Percentiles rank a stretch among this genome's conserved stretches.
phyloP scores from a whole-genome alignment of 2,113 vertebrate species.

The Oplegnathus fasciatus region DNA sequence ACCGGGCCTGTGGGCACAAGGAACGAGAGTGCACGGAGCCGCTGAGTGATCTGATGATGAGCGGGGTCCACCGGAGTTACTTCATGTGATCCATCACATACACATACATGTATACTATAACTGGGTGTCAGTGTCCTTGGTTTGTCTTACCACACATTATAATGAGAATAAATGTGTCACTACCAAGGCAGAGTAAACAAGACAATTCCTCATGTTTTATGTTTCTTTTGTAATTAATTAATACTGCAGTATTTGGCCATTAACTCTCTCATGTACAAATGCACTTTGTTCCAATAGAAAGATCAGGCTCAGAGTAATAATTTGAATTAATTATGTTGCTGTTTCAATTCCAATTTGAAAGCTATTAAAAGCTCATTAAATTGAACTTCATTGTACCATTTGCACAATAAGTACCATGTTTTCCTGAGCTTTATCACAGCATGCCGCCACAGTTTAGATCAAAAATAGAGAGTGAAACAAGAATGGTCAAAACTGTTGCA shows the following conservation, averaged over 20 bases:
- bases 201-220: not conserved
- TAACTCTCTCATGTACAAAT: not conserved
- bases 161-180: not conserved
- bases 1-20: slow-evolving; percentile 24
- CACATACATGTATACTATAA: not conserved
- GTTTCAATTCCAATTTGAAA: not conserved
- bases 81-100: not conserved
- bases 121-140: not conserved
- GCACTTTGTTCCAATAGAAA: not conserved
- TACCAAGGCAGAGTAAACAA: not conserved
- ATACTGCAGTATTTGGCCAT: not conserved
- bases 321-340: not conserved
- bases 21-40: slow-evolving; percentile 21
- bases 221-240: not conserved
- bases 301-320: not conserved
- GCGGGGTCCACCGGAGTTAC: slow-evolving; percentile 7
- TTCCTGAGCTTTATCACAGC: not conserved
- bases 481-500: not conserved
- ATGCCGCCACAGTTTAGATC: not conserved
- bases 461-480: not conserved
- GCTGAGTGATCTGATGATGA: slow-evolving; percentile 45
- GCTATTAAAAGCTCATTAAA: not conserved
- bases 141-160: not conserved
- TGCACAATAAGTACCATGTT: not conserved
- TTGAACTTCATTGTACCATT: not conserved